These are phyloP conservation scores for Mimumesa dahlbomi DNA, from an alignment of 2,888 invertebrate genomes.

Conservation along the genomic window DNA sequence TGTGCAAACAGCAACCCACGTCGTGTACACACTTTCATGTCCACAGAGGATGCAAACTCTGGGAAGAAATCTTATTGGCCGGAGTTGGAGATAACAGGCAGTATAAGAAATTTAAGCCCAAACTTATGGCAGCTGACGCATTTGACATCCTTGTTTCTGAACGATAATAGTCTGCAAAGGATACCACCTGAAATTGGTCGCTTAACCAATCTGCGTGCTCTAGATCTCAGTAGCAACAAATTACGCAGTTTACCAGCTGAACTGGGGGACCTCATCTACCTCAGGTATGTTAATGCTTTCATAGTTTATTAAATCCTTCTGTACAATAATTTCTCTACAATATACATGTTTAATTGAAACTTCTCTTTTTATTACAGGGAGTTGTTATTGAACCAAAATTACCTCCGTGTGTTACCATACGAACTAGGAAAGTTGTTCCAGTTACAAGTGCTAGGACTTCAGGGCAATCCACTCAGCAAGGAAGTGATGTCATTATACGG, in stretches of 20 bases:
- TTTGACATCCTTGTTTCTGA: constrained; percentile 96
- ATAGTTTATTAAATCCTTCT: too few species aligned
- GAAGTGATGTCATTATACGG: constrained; percentile 95
- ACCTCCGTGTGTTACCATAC: constrained; percentile 95
- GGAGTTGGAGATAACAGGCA: constrained; percentile 95
- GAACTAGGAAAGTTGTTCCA: constrained; percentile 99
- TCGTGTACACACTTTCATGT: constrained; percentile 95
- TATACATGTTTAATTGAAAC: too few species aligned
- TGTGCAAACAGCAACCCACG: constrained; percentile 90
- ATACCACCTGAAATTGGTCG: constrained; percentile 95
- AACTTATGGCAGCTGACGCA: constrained; percentile 95
- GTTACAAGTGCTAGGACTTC: constrained; percentile 94
- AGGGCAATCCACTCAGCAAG: constrained; percentile 96
- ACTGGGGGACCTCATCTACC: constrained; percentile 96
- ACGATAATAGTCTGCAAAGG: constrained; percentile 95
- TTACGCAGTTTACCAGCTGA: constrained; percentile 96
- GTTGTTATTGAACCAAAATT: constrained; percentile 96
- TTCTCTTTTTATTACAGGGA: constrained; percentile 86
- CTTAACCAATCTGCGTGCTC: constrained; percentile 90
- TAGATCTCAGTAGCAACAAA: constrained; percentile 98
- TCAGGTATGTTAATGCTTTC: constrained; percentile 85
- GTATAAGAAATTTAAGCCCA: constrained; percentile 96
- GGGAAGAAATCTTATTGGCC: constrained; percentile 97
- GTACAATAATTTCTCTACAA: background rate
- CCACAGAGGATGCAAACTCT: constrained; percentile 94